phyloP scores from a whole-genome alignment of 1,140 invertebrate genomes.

The Centruroides sculpturatus region DNA sequence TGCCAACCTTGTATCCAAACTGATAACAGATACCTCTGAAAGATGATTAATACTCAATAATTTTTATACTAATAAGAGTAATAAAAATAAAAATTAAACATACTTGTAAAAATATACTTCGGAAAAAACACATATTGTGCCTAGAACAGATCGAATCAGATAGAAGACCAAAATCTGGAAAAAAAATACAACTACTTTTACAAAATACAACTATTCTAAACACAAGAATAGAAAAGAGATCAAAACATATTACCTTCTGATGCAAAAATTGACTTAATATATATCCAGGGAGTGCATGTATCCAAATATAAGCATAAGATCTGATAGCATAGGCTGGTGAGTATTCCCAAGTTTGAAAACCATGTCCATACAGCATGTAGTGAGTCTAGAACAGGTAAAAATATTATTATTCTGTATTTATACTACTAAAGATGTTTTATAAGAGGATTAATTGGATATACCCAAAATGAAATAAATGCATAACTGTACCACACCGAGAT shows the following conservation, averaged over 20 bases:
- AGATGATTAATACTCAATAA: slow-evolving; percentile 17
- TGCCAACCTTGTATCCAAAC: slow-evolving; percentile 76
- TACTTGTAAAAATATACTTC: slow-evolving; percentile 92
- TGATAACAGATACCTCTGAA: slow-evolving; percentile 67
- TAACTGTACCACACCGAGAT: too few relatives aligned
- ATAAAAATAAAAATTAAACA: slow-evolving; percentile 22
- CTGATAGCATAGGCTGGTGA: slow-evolving; percentile 84
- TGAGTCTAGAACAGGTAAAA: too few relatives aligned
- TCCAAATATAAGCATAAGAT: slow-evolving; percentile 78
- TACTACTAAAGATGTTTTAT: too few relatives aligned
- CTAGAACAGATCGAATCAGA: slow-evolving; percentile 65
- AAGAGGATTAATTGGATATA: too few relatives aligned
- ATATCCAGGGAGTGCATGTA: slow-evolving; percentile 71
- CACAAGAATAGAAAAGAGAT: too few relatives aligned
- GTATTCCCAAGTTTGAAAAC: slow-evolving; percentile 99
- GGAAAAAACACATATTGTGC: slow-evolving; percentile 56
- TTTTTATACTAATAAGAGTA: neutral
- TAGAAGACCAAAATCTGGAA: slow-evolving; percentile 75
- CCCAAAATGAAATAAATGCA: too few relatives aligned
- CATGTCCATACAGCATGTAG: slow-evolving; percentile 65
- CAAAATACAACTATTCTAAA: neutral
- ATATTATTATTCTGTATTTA: too few relatives aligned
- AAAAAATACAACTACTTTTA: slow-evolving; percentile 7
- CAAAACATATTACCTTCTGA: slow-evolving; percentile 28
- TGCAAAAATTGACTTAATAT: slow-evolving; percentile 58